phyloP scores from a whole-genome alignment of 2,113 vertebrate species.

The Pollimyrus isidori region DNA sequence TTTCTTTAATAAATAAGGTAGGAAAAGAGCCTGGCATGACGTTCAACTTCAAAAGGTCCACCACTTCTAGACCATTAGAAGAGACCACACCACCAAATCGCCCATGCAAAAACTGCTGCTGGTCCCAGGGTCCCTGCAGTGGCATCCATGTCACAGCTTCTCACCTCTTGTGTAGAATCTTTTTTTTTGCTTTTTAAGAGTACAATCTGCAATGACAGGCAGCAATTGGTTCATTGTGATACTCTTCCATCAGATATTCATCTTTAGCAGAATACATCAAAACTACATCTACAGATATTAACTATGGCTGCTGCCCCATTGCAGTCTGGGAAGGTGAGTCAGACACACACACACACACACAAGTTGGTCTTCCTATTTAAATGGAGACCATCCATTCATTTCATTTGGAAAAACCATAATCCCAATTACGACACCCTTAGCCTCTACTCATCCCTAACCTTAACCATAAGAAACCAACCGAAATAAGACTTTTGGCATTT shows the following conservation, averaged over 20 bases:
- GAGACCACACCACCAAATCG: background rate
- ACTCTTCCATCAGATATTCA: background rate
- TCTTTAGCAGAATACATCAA: background rate
- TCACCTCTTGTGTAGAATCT: slow-evolving; percentile 19
- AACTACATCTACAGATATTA: background rate
- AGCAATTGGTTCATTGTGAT: background rate
- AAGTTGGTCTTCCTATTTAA: background rate
- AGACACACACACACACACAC: background rate
- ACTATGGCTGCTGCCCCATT: background rate
- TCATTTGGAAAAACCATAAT: too few species aligned
- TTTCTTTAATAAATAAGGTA: slow-evolving; percentile 58
- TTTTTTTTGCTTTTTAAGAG: slow-evolving; percentile 41
- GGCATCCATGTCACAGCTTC: background rate
- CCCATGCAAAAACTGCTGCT: background rate
- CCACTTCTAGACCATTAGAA: background rate
- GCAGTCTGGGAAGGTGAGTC: background rate
- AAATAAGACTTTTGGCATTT: too few species aligned
- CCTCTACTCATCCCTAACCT: too few species aligned
- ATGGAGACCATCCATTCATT: too few species aligned
- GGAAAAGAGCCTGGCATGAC: background rate
- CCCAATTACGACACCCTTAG: too few species aligned
- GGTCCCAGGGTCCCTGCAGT: background rate
- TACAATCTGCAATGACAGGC: slow-evolving; percentile 40
- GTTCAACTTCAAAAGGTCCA: background rate
- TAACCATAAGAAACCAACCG: too few species aligned